Base-by-base conservation (phyloP, 2,888 invertebrate genomes). In the Drosophila subsilvestris region DNA sequence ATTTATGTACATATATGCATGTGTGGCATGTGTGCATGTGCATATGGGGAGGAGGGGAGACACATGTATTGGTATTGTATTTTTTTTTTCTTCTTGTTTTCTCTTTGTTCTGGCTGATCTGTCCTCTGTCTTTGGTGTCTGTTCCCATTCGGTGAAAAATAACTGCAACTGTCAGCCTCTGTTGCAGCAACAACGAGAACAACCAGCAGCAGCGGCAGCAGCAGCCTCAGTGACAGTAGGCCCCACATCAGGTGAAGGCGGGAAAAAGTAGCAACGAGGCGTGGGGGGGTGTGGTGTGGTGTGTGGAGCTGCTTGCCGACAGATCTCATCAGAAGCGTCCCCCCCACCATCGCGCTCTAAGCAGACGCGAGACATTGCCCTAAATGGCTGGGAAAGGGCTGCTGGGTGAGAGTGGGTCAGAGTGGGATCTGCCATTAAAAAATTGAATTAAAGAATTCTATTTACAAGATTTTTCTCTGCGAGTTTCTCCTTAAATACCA, bases 81-180 rank as follows among this genome's bases (percentile, higher is more conserved):
- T 72, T 83, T 3, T 22, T 22, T 22, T 22, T 81, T n/a, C n/a
- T 83, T 76, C 88, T 84, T 80, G 87, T 88, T 88, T 83, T 83
- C 83, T 86, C 88, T 88, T 88, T 83, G 83, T 83, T 88, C 88
- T 68, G 56, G 42, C 25, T 50, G 67, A 32, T 53, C 62, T 62
- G 62, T 20, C 20, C 12, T 22, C 22, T 22, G 45, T 47, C 29
- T 37, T 59, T 67, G 37, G 37, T 61, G 81, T 83, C 82, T 88
- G 88, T 86, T 79, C 83, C 87, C 88, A 88, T 83, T 83, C 59
- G 86, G 79, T 78, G 86, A 80, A 88, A 86, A 83, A 86, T 83
- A 83, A 83, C 88, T 83, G 83, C 88, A 88, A 84, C 84, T 83
- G 84, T 86, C 81, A 86, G 88, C 84, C 88, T 72, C 83, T 61